phyloP scores from a whole-genome alignment of 2,888 invertebrate genomes.

The Caenorhabditis afra region DNA sequence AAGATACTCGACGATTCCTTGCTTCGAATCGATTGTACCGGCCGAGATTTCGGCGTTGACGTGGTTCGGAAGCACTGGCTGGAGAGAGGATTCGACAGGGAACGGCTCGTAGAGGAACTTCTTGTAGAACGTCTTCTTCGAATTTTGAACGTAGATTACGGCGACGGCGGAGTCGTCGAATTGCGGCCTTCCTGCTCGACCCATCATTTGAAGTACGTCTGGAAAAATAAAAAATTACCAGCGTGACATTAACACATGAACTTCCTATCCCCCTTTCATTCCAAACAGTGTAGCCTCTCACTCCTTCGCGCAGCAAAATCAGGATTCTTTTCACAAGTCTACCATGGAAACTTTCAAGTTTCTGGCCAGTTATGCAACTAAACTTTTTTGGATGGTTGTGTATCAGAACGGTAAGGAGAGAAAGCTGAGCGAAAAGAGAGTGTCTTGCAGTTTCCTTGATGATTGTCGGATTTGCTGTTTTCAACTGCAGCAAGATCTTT shows the following conservation, averaged over 20 bases:
- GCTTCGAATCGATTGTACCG: constrained; percentile 87
- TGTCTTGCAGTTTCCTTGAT: neutral
- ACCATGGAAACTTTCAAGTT: neutral
- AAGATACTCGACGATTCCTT: constrained; percentile 92
- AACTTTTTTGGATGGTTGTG: neutral
- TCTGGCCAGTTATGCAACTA: neutral
- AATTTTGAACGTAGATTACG: constrained; percentile 87
- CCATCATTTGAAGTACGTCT: constrained; percentile 99
- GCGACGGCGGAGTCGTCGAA: constrained; percentile 91
- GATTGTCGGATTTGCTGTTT: neutral
- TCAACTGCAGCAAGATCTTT: constrained; percentile 10
- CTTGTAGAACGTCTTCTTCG: constrained; percentile 98
- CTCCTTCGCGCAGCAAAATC: neutral
- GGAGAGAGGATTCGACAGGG: constrained; percentile 96
- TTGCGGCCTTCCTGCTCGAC: constrained; percentile 96
- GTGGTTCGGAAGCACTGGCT: constrained; percentile 94
- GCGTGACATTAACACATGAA: too few species aligned
- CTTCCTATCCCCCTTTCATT: too few species aligned
- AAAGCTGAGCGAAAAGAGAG: too few species aligned
- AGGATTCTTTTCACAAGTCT: neutral
- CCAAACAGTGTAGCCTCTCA: too few species aligned
- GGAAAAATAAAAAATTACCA: constrained; percentile 34
- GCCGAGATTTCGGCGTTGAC: constrained; percentile 95
- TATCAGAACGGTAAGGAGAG: neutral
- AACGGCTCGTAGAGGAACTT: constrained; percentile 99